Percentiles rank a stretch among this genome's conserved stretches.
These are phyloP conservation scores for Neodon shergylaensis DNA, from an alignment of 2,113 vertebrate genomes.

Conservation along the genomic window DNA sequence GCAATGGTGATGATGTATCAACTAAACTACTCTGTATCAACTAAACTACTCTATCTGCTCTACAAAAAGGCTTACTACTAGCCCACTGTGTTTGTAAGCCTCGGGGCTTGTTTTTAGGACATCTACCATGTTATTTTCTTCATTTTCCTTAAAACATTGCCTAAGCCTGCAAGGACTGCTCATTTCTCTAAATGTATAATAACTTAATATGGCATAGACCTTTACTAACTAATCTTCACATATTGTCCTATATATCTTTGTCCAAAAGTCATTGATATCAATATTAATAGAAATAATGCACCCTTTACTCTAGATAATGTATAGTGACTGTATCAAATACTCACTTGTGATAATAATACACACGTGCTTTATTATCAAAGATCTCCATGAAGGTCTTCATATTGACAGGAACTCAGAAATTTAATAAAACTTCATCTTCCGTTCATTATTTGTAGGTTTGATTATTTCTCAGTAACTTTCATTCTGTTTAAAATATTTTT, in stretches of 20 bases:
- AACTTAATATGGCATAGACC: background rate
- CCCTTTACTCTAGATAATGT: background rate
- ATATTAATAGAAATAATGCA: background rate
- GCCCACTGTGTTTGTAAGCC: background rate
- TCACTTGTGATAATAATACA: background rate
- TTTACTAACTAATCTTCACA: background rate
- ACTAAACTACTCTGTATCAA: background rate
- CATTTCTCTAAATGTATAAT: slow-evolving; percentile 9
- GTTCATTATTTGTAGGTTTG: background rate
- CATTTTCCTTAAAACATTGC: background rate
- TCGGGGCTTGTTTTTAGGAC: background rate
- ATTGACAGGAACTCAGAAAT: background rate
- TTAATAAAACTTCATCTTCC: background rate
- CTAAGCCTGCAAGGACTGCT: background rate
- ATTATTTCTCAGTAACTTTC: background rate
- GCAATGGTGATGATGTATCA: accelerated
- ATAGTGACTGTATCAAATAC: background rate
- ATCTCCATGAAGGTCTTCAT: background rate
- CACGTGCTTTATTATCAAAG: background rate
- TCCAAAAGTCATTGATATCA: background rate
- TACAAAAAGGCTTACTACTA: background rate
- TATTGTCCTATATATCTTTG: background rate
- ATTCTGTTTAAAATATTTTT: background rate
- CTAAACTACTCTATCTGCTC: background rate
- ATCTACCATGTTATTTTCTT: background rate